phyloP scores from a whole-genome alignment of 2,888 invertebrate species.

The Ormia ochracea region DNA sequence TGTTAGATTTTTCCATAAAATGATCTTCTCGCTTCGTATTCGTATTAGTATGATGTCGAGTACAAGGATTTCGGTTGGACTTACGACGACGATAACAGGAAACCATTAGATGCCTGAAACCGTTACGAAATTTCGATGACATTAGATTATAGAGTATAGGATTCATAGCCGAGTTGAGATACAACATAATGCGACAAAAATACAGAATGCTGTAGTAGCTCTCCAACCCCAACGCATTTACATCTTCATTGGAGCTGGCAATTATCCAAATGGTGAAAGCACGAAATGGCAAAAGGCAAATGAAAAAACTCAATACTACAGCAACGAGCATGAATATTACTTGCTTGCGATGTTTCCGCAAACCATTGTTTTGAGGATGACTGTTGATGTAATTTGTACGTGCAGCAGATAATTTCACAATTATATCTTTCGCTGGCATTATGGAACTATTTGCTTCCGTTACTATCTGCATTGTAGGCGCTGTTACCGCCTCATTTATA shows the following conservation, averaged over 20 bases:
- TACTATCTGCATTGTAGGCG: constrained; percentile 32
- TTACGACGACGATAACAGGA: constrained; percentile 64
- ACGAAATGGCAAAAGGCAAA: constrained; percentile 92
- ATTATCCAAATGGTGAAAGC: constrained; percentile 93
- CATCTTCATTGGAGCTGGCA: constrained; percentile 83
- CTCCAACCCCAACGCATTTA: constrained; percentile 85
- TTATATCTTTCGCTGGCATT: constrained; percentile 17
- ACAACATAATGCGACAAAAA: constrained; percentile 91
- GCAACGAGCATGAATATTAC: constrained; percentile 92
- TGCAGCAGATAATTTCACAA: not conserved
- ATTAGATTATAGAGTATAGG: constrained; percentile 94
- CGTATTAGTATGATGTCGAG: constrained; percentile 1
- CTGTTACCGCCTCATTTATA: constrained; percentile 36
- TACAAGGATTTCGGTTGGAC: constrained; percentile 3
- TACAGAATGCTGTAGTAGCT: constrained; percentile 89
- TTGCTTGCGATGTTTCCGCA: constrained; percentile 86
- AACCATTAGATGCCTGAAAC: constrained; percentile 84
- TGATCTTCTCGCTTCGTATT: constrained; percentile 39
- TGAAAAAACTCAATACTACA: constrained; percentile 92
- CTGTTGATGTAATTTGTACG: constrained; percentile 47
- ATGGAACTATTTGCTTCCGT: constrained; percentile 32
- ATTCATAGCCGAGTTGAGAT: constrained; percentile 93
- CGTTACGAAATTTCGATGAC: constrained; percentile 92
- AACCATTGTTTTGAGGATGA: constrained; percentile 76
- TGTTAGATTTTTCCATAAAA: not conserved